Percentiles rank a stretch among this genome's conserved stretches.
These are phyloP conservation scores for Lacerta bilineata DNA, from an alignment of 2,797 vertebrate genomes.

Conservation along the genomic window DNA sequence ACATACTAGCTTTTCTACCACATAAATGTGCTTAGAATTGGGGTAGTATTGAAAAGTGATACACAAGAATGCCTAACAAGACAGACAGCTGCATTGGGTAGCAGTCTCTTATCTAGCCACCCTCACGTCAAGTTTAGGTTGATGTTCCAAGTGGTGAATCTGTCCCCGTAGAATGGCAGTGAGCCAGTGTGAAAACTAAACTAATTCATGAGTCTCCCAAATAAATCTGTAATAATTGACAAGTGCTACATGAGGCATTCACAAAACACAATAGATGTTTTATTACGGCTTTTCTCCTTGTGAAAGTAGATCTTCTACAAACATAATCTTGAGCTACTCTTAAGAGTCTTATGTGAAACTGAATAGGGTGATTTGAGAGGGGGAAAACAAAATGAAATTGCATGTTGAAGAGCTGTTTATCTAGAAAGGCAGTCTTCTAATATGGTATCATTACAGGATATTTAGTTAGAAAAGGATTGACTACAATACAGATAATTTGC, in stretches of 20 bases:
- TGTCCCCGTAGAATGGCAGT: neutral
- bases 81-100: neutral
- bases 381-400: neutral
- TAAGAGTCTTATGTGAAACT: constrained; percentile 1
- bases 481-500: neutral
- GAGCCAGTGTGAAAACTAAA: neutral
- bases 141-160: neutral
- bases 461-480: constrained; percentile 8
- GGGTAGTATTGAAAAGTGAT: neutral
- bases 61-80: neutral
- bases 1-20: neutral
- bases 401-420: neutral
- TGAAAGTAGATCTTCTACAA: constrained; percentile 32
- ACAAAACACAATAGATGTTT: constrained; percentile 6
- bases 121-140: neutral
- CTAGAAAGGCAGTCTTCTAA: neutral
- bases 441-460: neutral
- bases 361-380: neutral
- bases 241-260: constrained; percentile 20
- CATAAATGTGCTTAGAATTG: neutral
- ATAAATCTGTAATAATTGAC: constrained; percentile 8
- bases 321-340: neutral
- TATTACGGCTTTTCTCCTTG: constrained; percentile 9
- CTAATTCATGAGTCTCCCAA: neutral
- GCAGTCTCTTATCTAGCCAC: neutral